These are phyloP conservation scores for Scolopax mira DNA, from an alignment of 2,113 vertebrate genomes.

Conservation along the genomic window DNA sequence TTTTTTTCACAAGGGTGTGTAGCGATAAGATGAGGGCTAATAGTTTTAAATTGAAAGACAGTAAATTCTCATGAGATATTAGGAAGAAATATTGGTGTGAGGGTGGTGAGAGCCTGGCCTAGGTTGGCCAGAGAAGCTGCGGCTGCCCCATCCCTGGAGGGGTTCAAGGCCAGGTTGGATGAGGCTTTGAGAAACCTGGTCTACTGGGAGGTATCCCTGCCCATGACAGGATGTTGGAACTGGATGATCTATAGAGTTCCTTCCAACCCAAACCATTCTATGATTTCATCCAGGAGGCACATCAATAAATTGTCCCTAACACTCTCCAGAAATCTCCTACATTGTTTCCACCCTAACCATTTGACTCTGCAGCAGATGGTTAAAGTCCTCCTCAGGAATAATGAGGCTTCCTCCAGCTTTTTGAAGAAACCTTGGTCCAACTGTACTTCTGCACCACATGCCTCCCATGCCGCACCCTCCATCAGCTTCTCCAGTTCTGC, in stretches of 20 bases:
- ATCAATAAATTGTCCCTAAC: neutral
- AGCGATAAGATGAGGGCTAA: neutral
- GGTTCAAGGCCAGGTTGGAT: neutral
- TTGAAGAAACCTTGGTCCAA: neutral
- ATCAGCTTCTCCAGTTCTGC: neutral
- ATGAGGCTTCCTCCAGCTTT: neutral
- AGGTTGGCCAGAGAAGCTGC: neutral
- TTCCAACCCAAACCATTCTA: neutral
- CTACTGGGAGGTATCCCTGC: neutral
- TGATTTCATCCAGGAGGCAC: neutral
- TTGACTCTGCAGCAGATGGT: neutral
- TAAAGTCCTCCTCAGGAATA: neutral
- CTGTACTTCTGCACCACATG: neutral
- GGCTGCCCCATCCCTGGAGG: neutral
- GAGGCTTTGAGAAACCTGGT: neutral
- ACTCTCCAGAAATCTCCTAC: neutral
- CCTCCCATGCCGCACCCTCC: neutral
- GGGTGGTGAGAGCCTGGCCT: neutral
- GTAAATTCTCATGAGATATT: neutral
- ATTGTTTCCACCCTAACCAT: accelerated
- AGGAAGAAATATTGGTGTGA: neutral
- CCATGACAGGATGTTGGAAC: neutral
- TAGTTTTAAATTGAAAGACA: neutral
- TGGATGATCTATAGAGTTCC: neutral
- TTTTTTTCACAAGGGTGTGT: neutral